Evolutionary conservation across 2,797 vertebrate genomes (phyloP).

Genomic region (Hylomyscus alleni): DNA sequence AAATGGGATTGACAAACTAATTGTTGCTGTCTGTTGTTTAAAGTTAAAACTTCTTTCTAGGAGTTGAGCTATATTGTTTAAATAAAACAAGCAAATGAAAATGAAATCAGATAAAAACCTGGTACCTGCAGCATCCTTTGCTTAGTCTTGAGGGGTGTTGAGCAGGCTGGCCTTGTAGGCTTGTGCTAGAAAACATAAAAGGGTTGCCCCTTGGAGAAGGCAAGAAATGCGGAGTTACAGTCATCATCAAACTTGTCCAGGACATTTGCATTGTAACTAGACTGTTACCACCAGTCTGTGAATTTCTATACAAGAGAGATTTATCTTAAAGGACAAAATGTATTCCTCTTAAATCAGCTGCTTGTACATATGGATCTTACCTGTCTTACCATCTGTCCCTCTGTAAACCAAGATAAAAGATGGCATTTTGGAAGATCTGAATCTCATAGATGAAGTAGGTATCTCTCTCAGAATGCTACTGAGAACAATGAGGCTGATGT

Average conservation of each 20-base stretch:
- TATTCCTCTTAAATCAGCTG: not conserved
- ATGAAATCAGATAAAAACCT: not conserved
- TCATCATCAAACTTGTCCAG: not conserved
- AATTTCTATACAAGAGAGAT: constrained; percentile 35
- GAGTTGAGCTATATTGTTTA: not conserved
- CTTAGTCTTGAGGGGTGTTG: not conserved
- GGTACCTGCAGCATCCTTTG: not conserved
- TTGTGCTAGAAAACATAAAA: constrained; percentile 47
- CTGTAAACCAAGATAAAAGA: not conserved
- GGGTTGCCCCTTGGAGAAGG: not conserved
- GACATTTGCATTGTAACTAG: not conserved
- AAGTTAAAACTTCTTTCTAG: not conserved
- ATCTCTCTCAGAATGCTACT: not conserved
- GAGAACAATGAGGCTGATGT: no score
- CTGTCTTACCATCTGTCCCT: not conserved
- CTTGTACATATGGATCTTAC: not conserved
- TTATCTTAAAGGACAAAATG: not conserved
- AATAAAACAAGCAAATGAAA: not conserved
- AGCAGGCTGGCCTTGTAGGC: not conserved
- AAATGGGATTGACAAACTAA: not conserved
- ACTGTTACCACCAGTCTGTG: not conserved
- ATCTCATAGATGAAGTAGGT: not conserved
- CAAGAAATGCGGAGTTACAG: not conserved
- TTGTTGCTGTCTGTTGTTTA: not conserved
- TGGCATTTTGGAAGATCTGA: not conserved